Conservation (phyloP, 2,888 invertebrate species). For the Meteorus colon region DNA sequence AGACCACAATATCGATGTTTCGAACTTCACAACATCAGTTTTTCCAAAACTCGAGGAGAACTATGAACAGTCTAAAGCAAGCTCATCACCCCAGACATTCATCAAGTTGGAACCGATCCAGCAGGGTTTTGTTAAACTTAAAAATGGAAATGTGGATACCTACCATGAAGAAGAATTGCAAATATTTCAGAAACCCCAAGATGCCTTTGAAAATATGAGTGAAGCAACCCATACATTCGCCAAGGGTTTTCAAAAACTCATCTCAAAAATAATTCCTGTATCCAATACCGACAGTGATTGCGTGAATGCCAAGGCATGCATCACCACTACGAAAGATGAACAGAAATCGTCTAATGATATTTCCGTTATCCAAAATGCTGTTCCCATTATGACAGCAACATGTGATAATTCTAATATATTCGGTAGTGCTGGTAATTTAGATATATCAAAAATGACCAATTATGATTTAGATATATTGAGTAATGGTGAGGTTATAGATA, state of each 20-base stretch:
- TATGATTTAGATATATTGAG: conserved; percentile 69
- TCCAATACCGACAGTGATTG: conserved; percentile 45
- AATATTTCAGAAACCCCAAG: conserved; percentile 54
- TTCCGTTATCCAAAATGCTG: conserved; percentile 61
- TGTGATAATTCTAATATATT: conserved; percentile 63
- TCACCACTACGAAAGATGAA: conserved; percentile 30
- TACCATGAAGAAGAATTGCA: conserved; percentile 56
- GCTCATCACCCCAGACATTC: conserved; percentile 59
- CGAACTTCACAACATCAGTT: conserved; percentile 54
- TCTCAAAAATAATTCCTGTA: conserved; percentile 58
- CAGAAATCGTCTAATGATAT: conserved; percentile 58
- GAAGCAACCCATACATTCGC: conserved; percentile 57
- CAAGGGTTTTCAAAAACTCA: conserved; percentile 64
- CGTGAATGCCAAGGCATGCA: conserved; percentile 50
- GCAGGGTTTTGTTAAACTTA: conserved; percentile 61
- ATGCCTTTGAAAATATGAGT: conserved; percentile 52
- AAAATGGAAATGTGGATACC: conserved; percentile 54
- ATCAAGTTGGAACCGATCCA: conserved; percentile 66
- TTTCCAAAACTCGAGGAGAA: conserved; percentile 58
- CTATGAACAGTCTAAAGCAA: conserved; percentile 59
- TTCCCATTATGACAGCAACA: conserved; percentile 63
- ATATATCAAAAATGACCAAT: conserved; percentile 62
- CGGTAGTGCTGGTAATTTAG: conserved; percentile 64
- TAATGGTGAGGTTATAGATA: conserved; percentile 64
- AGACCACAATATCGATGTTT: conserved; percentile 51